These are phyloP conservation scores for Cricetomys ansorgei DNA, from an alignment of 2,113 vertebrate genomes.

Conservation along the genomic window DNA sequence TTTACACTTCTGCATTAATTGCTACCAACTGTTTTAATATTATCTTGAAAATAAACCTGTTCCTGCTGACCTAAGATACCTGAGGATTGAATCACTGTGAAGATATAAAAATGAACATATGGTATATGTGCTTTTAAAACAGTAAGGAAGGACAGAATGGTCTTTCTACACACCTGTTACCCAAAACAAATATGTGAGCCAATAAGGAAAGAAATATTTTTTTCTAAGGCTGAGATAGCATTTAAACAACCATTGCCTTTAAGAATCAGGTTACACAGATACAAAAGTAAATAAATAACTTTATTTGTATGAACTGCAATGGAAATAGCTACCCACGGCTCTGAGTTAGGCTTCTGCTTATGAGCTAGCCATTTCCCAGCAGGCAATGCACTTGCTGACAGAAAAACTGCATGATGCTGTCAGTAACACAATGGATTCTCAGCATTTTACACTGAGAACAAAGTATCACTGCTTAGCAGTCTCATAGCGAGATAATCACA, in stretches of 20 bases:
- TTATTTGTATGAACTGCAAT: slow-evolving; percentile 44
- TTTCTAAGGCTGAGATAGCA: not conserved
- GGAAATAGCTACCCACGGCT: slow-evolving; percentile 22
- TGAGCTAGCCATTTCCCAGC: slow-evolving; percentile 64
- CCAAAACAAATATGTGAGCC: not conserved
- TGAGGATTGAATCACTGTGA: not conserved
- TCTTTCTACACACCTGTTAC: not conserved
- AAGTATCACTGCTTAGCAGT: slow-evolving; percentile 14
- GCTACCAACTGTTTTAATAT: slow-evolving; percentile 22
- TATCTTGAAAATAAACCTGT: not conserved
- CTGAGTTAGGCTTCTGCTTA: slow-evolving; percentile 24
- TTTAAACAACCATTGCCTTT: slow-evolving; percentile 39
- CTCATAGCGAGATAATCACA: slow-evolving; percentile 46
- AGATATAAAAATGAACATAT: not conserved
- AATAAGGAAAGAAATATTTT: not conserved
- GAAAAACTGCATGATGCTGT: slow-evolving; percentile 45
- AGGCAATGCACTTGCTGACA: slow-evolving; percentile 19
- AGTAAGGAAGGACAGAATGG: not conserved
- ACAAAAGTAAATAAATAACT: slow-evolving; percentile 44
- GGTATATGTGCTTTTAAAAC: slow-evolving; percentile 26
- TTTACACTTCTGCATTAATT: not conserved
- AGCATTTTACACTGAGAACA: not conserved
- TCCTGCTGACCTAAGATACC: not conserved
- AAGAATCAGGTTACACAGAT: not conserved
- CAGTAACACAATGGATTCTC: slow-evolving; percentile 18